Percentiles rank a stretch among this genome's conserved stretches.
phyloP scores from a whole-genome alignment of 2,888 invertebrate genomes.

The Epirrita christyi region DNA sequence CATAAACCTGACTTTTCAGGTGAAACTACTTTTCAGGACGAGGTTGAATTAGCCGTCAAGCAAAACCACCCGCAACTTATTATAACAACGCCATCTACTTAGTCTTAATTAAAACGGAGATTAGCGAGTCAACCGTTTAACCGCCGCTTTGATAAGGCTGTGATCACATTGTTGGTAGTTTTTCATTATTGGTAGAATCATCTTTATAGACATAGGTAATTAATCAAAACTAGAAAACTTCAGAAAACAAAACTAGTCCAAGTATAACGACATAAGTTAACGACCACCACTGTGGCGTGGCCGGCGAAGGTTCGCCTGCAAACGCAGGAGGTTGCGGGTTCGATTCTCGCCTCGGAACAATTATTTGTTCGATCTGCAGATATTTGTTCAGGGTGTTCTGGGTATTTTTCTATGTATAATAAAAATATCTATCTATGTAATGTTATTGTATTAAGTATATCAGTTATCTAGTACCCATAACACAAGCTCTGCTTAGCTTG shows the following conservation, averaged over 20 bases:
- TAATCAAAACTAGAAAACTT: too few species aligned
- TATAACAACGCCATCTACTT: constrained; percentile 32
- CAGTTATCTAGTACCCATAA: neutral
- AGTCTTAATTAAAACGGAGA: constrained; percentile 36
- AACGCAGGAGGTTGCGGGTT: too few species aligned
- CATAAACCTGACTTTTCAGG: too few species aligned
- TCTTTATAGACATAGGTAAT: too few species aligned
- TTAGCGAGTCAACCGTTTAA: constrained; percentile 37
- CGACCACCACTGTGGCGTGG: neutral
- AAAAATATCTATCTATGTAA: neutral
- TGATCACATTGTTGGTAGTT: neutral
- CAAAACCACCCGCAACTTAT: constrained; percentile 20
- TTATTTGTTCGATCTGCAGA: neutral
- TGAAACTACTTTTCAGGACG: neutral
- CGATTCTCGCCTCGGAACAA: neutral
- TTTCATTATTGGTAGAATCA: neutral
- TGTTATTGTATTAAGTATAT: neutral
- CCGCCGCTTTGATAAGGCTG: constrained; percentile 12
- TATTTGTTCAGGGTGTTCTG: neutral
- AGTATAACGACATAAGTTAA: too few species aligned
- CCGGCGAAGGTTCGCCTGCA: neutral
- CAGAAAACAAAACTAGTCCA: too few species aligned
- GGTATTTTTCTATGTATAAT: too few species aligned
- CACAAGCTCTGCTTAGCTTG: neutral
- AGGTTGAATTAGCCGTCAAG: constrained; percentile 3